A percentile compares a stretch with the other conserved stretches of the same genome.
Evolutionary conservation across 2,797 vertebrate genomes (phyloP).

Genomic region (Gadopsis marmoratus): DNA sequence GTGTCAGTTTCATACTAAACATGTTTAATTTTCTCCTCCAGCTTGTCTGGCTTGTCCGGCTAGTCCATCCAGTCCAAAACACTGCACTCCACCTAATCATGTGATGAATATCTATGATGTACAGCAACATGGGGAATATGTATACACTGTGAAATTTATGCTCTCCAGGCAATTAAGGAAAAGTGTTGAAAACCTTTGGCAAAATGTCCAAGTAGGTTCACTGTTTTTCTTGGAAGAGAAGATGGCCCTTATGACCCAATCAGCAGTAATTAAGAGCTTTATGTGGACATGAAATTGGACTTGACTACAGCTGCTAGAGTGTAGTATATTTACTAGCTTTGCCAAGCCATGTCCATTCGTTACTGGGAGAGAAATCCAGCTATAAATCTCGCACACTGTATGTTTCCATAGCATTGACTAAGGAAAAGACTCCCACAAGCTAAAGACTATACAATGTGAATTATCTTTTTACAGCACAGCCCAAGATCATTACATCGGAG

Average conservation of each 20-base stretch:
- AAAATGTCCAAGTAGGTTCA: conserved; percentile 57
- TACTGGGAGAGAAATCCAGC: conserved; percentile 44
- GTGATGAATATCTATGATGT: conserved; percentile 70
- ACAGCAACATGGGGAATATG: conserved; percentile 66
- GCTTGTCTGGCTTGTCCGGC: conserved; percentile 16
- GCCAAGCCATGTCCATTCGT: conserved; percentile 65
- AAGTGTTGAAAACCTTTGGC: conserved; percentile 69
- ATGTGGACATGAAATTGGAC: conserved; percentile 56
- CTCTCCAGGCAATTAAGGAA: conserved; percentile 54
- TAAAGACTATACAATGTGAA: background rate
- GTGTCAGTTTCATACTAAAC: conserved; percentile 49
- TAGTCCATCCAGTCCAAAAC: conserved; percentile 10
- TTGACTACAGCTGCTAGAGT: conserved; percentile 29
- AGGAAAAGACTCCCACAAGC: conserved; percentile 13
- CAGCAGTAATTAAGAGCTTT: conserved; percentile 65
- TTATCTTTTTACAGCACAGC: background rate
- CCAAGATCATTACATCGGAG: background rate
- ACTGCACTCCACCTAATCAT: background rate
- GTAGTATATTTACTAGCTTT: conserved; percentile 30
- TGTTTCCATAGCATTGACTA: conserved; percentile 23
- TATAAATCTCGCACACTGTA: conserved; percentile 30
- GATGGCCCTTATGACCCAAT: conserved; percentile 48
- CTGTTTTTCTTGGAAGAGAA: conserved; percentile 71
- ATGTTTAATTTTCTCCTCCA: conserved; percentile 40
- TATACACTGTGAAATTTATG: conserved; percentile 67